Evolutionary conservation across 2,113 vertebrate species (phyloP), one percentile per base, ranked within the genome.

Genomic region (Pituophis catenifer): DNA sequence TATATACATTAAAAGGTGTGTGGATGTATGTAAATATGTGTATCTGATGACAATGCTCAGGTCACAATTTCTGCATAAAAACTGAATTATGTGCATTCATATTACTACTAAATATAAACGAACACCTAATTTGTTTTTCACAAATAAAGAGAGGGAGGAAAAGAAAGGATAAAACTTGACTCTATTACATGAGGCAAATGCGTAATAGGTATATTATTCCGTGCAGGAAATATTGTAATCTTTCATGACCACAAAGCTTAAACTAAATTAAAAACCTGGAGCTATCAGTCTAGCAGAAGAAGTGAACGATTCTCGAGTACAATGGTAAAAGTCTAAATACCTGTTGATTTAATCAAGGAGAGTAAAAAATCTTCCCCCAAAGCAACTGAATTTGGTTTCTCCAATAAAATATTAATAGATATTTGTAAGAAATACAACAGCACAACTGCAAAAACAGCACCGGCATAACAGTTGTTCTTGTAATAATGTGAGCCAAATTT

Each of bases 331-430:
- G 89, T 93, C 88, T 91, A 70, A 52, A 93, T 95, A 97, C 97
- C 96, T 98, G 97, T 98, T 98, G 97, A 90, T 90, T 81, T 95
- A 94, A 90, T 38, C 70, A 93, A 54, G 4, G 89, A 93, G 62
- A 53, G 23, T 93, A 81, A 55, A n/a, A 89, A 95, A 90, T 92
- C n/a, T 38, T n/a, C 19, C 33, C n/a, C 52, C 90, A 75, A 92
- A 89, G 75, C 62, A 92, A 33, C 90, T 8, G 0, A 89, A 58
- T 48, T 95, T 89, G 52, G 48, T 81, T 29, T 70, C 55, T 92
- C 88, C 75, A 17, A 90, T 54, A 38, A 92, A 57, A 58, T 86
- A 89, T 70, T 86, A 94, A 54, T 11, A 38, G 1, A 70, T 91
- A 94, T 81, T 53, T n/a, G 70, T 93, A 53, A 0, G 2, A 59